Evolutionary conservation across 2,797 vertebrate species (phyloP).

Genomic region (Pygocentrus nattereri): DNA sequence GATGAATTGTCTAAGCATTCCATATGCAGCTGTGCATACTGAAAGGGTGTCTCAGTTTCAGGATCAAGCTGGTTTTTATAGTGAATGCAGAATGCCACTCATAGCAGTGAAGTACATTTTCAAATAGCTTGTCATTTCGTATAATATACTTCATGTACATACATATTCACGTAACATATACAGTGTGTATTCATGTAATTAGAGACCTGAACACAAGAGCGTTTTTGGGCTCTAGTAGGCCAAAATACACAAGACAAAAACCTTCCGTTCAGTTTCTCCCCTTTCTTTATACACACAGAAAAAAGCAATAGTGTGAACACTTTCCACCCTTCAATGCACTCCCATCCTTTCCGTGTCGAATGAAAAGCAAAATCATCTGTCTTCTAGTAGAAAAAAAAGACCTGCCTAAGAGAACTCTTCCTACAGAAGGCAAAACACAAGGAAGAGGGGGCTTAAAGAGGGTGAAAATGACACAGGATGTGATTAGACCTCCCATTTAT

Average conservation of each 20-base stretch:
- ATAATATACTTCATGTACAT: too few species aligned
- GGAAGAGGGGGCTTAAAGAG: constrained; percentile 71
- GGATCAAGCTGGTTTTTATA: too few species aligned
- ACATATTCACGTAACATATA: not conserved
- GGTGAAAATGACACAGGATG: constrained; percentile 78
- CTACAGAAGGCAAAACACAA: constrained; percentile 67
- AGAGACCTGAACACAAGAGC: constrained; percentile 41
- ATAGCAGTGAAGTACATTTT: too few species aligned
- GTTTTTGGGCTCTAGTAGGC: constrained; percentile 40
- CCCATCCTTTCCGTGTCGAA: constrained; percentile 49
- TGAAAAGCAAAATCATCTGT: constrained; percentile 52
- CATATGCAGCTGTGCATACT: too few species aligned
- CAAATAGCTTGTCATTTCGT: too few species aligned
- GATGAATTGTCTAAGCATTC: too few species aligned
- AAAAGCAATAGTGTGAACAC: constrained; percentile 57
- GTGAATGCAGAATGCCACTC: too few species aligned
- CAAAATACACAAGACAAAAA: constrained; percentile 63
- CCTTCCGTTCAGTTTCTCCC: constrained; percentile 39
- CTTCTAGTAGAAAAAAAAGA: constrained; percentile 19
- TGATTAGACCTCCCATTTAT: constrained; percentile 84
- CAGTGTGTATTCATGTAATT: constrained; percentile 52
- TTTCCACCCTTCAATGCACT: constrained; percentile 61
- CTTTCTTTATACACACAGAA: constrained; percentile 32
- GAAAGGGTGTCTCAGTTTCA: too few species aligned
- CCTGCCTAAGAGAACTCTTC: constrained; percentile 40